Percentiles rank a stretch among this genome's conserved stretches.
Conservation (phyloP, 2,797 vertebrate species). For the Heliangelus exortis region DNA sequence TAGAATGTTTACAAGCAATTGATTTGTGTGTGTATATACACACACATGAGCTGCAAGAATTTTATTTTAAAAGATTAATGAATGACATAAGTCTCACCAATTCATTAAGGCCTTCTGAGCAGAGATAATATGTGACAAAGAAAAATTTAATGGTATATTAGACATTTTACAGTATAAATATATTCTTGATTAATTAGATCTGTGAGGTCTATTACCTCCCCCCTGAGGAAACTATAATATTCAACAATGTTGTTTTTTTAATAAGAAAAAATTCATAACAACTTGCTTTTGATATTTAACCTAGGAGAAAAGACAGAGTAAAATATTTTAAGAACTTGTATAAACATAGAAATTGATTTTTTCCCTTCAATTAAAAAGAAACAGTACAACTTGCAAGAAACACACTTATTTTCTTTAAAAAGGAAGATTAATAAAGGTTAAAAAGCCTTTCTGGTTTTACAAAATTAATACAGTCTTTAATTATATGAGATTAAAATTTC, state of each 20-base stretch:
- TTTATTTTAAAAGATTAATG: not conserved
- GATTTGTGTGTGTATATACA: not conserved
- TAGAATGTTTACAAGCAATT: not conserved
- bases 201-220: conserved; percentile 67
- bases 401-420: conserved; percentile 63
- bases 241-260: conserved; percentile 37
- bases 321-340: conserved; percentile 59
- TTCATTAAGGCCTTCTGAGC: conserved; percentile 4
- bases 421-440: conserved; percentile 67
- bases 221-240: conserved; percentile 67
- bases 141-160: conserved; percentile 36
- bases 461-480: conserved; percentile 74
- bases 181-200: conserved; percentile 78
- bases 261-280: conserved; percentile 43
- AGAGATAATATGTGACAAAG: conserved; percentile 18
- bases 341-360: conserved; percentile 63
- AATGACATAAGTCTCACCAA: not conserved
- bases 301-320: conserved; percentile 44
- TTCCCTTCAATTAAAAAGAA: conserved; percentile 67
- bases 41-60: not conserved
- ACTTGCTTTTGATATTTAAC: conserved; percentile 69
- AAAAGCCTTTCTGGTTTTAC: conserved; percentile 70
- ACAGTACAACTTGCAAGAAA: conserved; percentile 59
- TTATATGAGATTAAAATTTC: conserved; percentile 75
- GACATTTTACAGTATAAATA: conserved; percentile 73